These are phyloP conservation scores for Orchesella cincta DNA, from an alignment of 1,140 invertebrate species.

Conservation along the genomic window DNA sequence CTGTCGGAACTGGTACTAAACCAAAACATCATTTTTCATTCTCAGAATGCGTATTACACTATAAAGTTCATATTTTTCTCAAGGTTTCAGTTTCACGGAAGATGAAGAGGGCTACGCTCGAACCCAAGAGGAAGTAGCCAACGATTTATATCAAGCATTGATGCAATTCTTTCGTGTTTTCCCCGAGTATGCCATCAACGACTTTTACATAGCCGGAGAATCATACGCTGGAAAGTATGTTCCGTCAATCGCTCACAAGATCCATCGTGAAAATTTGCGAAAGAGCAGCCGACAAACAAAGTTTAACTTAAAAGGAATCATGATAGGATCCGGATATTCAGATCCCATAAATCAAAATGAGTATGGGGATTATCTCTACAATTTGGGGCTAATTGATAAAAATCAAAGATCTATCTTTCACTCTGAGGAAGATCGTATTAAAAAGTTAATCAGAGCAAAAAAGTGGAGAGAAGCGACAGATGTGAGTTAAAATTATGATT, in stretches of 20 bases:
- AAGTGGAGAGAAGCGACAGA: conserved; percentile 54
- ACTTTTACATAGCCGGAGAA: conserved; percentile 59
- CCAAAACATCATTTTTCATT: too few relatives aligned
- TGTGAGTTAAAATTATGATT: conserved; percentile 46
- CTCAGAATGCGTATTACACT: too few relatives aligned
- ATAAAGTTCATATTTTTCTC: too few relatives aligned
- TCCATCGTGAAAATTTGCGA: conserved; percentile 54
- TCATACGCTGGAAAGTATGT: conserved; percentile 62
- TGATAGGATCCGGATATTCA: not conserved
- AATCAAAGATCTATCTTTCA: conserved; percentile 54
- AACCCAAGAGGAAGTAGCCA: conserved; percentile 35
- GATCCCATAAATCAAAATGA: conserved; percentile 23
- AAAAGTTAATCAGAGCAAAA: conserved; percentile 54
- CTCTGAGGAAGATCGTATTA: conserved; percentile 52
- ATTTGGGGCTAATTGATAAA: conserved; percentile 56
- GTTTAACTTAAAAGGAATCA: conserved; percentile 13
- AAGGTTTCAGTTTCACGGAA: conserved; percentile 47
- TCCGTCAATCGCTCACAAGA: conserved; percentile 57
- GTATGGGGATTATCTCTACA: conserved; percentile 16
- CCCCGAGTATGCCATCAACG: conserved; percentile 47
- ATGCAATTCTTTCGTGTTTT: conserved; percentile 51
- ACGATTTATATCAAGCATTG: conserved; percentile 45
- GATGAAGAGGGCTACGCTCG: conserved; percentile 40
- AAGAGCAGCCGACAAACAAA: not conserved
- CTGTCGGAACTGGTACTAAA: conserved; percentile 43